Evolutionary conservation across 2,888 invertebrate species (phyloP).

Genomic region (Epinotia demarniana): DNA sequence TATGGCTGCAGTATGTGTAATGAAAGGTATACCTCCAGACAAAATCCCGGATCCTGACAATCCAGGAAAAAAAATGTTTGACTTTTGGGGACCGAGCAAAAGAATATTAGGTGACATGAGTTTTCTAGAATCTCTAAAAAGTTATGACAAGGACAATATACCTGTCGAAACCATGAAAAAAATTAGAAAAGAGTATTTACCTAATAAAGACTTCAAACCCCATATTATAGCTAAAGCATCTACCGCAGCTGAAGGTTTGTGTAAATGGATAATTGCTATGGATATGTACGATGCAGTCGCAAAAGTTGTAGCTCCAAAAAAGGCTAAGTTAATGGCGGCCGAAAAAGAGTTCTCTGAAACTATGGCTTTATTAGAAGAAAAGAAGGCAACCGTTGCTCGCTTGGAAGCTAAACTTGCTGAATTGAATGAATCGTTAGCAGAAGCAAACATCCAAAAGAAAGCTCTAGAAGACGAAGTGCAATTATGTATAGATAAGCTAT

Average conservation of each 20-base stretch:
- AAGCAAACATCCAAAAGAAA: slow-evolving; percentile 87
- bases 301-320: slow-evolving; percentile 93
- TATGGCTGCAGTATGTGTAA: slow-evolving; percentile 96
- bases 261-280: slow-evolving; percentile 96
- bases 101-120: slow-evolving; percentile 91
- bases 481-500: slow-evolving; percentile 92
- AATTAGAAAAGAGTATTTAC: slow-evolving; percentile 90
- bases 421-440: slow-evolving; percentile 87
- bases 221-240: slow-evolving; percentile 94
- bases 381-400: slow-evolving; percentile 90
- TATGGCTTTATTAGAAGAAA: slow-evolving; percentile 93
- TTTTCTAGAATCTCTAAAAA: slow-evolving; percentile 89
- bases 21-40: slow-evolving; percentile 91
- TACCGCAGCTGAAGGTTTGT: slow-evolving; percentile 96
- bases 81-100: slow-evolving; percentile 95
- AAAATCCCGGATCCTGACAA: slow-evolving; percentile 89
- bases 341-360: slow-evolving; percentile 92
- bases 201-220: slow-evolving; percentile 91
- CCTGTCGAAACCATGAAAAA: slow-evolving; percentile 88
- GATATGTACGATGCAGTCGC: slow-evolving; percentile 94
- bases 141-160: slow-evolving; percentile 94
- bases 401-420: slow-evolving; percentile 91
- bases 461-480: slow-evolving; percentile 90
- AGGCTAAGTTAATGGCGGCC: slow-evolving; percentile 90
- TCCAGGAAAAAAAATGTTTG: slow-evolving; percentile 87